Base-by-base conservation (phyloP, 1,140 invertebrate species). In the Bombus difficillimus region DNA sequence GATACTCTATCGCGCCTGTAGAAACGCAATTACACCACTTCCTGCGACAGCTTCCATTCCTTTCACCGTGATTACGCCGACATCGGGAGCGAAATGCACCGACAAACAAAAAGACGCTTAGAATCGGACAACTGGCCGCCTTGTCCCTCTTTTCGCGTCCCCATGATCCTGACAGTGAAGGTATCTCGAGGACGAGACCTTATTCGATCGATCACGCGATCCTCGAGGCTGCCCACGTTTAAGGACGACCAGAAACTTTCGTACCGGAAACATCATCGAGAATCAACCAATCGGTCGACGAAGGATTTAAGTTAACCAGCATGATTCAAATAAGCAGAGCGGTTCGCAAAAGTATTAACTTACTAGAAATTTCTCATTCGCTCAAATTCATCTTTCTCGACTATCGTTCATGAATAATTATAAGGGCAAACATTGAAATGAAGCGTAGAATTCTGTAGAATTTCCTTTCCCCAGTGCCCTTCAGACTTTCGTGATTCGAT, bases 141-240 rank as follows among this genome's bases (percentile, higher is more conserved):
- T 64, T 75, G 81, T 82, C 72, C 81, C 62, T 77, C 73, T 83
- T 75, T 64, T 47, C 64, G n/a, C 66, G 68, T 39, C n/a, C 34
- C 71, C 64, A 34, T 77, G 74, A 82, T 82, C 81, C 71, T 82
- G 81, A 75, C 81, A 82, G 41, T 82, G 81, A 75, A 82, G 81
- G 57, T 75, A 75, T 64, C 59, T 75, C 57, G 71, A 82, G 71
- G 81, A 82, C 81, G 81, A 64, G 71, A 64, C 57, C 81, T 82
- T 82, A 82, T 64, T 82, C 81, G 71, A 64, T 82, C 71, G 18
- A 82, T 82, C 80, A 82, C 80, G 80, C 71, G 69, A 82, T 75
- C 57, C 57, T 64, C 81, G 57, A 62, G 32, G 12, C 25, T 22
- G 39, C 25, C 32, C 39, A 18, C 25, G 53, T 18, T 41, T 64